A percentile compares a stretch with the other conserved stretches of the same genome.
These are phyloP conservation scores for Trematocara nigrifrons DNA, from an alignment of 2,113 vertebrate species.

Conservation along the genomic window DNA sequence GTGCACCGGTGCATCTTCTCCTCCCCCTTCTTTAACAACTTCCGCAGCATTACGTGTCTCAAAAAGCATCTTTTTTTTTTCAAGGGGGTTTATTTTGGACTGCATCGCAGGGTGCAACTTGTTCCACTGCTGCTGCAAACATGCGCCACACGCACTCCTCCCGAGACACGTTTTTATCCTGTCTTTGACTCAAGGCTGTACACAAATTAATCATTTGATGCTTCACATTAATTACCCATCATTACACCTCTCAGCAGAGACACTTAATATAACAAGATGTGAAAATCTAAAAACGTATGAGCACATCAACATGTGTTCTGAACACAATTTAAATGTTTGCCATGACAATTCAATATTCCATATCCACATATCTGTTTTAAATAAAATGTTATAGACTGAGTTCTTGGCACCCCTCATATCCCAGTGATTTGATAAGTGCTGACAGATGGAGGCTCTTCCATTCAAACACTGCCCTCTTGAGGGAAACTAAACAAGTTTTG, in stretches of 20 bases:
- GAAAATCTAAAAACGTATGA: background rate
- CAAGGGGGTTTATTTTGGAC: conserved; percentile 35
- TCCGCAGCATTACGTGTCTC: conserved; percentile 2
- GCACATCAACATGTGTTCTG: background rate
- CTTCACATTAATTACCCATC: background rate
- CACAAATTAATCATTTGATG: background rate
- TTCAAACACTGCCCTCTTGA: conserved; percentile 76
- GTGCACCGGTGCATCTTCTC: background rate
- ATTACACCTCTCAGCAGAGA: background rate
- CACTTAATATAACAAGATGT: background rate
- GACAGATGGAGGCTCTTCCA: conserved; percentile 46
- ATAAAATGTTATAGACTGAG: background rate
- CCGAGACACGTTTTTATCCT: background rate
- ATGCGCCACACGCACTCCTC: background rate
- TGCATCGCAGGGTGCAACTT: background rate
- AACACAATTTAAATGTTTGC: background rate
- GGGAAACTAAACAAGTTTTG: conserved; percentile 43
- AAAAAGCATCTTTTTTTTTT: background rate
- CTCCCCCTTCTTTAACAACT: background rate
- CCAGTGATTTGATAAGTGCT: conserved; percentile 18
- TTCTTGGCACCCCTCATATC: conserved; percentile 14
- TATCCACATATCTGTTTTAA: conserved; percentile 20
- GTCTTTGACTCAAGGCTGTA: background rate
- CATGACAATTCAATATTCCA: background rate
- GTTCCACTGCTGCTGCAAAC: background rate